These are phyloP conservation scores for Sebastes schlegelii DNA, from an alignment of 2,113 vertebrate species.

Conservation along the genomic window DNA sequence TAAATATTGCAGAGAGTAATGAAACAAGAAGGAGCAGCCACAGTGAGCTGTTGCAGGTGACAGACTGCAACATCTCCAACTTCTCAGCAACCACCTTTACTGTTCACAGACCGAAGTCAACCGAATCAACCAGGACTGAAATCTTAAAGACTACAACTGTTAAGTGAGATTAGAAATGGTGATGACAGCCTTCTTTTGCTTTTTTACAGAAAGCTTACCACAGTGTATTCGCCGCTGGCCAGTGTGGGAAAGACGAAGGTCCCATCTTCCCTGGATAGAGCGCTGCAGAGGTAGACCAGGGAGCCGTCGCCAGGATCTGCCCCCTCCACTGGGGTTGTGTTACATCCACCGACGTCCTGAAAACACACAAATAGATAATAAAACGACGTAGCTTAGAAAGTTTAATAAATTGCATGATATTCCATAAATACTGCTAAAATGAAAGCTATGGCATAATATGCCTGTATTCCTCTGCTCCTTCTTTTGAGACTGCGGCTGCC, in stretches of 20 bases:
- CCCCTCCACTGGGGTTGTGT: conserved; percentile 87
- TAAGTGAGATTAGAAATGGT: background rate
- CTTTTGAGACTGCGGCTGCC: background rate
- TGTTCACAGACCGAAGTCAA: no score
- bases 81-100: background rate
- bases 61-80: background rate
- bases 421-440: background rate
- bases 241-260: conserved; percentile 92
- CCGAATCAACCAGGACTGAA: background rate
- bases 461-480: background rate
- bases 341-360: conserved; percentile 92
- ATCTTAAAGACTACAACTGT: background rate
- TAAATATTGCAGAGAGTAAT: background rate
- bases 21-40: background rate
- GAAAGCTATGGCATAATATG: background rate
- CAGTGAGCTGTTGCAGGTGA: background rate
- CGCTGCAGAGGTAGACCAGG: conserved; percentile 90
- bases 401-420: background rate
- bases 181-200: no score
- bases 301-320: conserved; percentile 86
- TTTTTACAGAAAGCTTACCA: conserved; percentile 81
- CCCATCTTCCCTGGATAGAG: conserved; percentile 92
- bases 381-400: no score
- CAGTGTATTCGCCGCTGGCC: conserved; percentile 93
- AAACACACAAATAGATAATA: background rate